phyloP scores from a whole-genome alignment of 2,797 vertebrate genomes.

The Alectoris magna region DNA sequence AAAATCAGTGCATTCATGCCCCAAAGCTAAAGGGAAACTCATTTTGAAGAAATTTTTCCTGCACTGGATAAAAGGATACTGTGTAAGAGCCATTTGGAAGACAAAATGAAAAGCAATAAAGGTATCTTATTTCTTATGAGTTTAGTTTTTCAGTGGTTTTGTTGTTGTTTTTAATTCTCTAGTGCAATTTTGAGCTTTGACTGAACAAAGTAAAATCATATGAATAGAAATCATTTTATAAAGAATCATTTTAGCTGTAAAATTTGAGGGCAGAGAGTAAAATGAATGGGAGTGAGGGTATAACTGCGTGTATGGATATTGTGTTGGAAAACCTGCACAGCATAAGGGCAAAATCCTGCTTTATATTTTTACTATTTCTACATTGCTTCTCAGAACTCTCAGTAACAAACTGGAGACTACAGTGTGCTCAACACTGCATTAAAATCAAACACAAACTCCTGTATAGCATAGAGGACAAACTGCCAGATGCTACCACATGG shows the following conservation, averaged over 20 bases:
- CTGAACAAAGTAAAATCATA: neutral
- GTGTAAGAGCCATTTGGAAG: neutral
- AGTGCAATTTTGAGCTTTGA: neutral
- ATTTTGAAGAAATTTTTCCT: neutral
- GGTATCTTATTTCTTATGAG: neutral
- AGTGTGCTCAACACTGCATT: neutral
- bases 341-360: neutral
- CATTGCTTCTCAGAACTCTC: neutral
- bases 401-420: neutral
- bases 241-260: neutral
- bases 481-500: neutral
- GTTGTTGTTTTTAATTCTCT: neutral
- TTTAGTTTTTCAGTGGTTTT: neutral
- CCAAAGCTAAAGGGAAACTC: slow-evolving; percentile 12
- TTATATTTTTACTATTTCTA: neutral
- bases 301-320: neutral
- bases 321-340: neutral
- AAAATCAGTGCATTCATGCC: neutral
- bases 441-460: neutral
- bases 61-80: neutral
- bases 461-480: neutral
- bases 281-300: no score
- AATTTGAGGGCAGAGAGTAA: neutral
- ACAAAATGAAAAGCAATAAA: neutral
- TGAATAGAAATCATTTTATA: neutral